phyloP scores from a whole-genome alignment of 2,888 invertebrate species.

The Amiota minor region DNA sequence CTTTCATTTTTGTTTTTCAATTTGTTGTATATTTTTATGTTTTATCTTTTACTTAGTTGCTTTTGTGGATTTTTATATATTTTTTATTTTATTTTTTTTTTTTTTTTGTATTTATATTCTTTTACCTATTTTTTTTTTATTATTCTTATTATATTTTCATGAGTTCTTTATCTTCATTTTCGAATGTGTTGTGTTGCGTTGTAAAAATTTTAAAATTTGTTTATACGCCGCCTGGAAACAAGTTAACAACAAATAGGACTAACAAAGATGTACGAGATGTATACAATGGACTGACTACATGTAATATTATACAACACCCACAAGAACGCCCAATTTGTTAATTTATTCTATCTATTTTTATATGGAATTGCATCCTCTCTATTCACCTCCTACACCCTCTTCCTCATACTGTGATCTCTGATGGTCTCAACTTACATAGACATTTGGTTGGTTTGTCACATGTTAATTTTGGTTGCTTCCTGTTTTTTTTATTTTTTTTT shows the following conservation, averaged over 20 bases:
- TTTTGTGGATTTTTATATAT: not conserved
- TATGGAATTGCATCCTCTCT: no score
- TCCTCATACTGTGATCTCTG: no score
- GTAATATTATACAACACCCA: no score
- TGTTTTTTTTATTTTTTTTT: constrained; percentile 18
- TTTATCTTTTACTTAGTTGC: constrained; percentile 4
- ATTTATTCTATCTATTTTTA: no score
- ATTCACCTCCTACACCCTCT: no score
- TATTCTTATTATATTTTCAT: not conserved
- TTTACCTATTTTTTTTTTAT: constrained; percentile 29
- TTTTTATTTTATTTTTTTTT: not conserved
- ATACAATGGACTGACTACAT: not conserved
- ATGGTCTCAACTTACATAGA: no score
- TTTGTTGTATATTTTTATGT: constrained; percentile 23
- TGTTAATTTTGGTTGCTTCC: not conserved
- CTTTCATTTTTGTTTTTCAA: constrained; percentile 36
- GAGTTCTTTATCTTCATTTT: constrained; percentile 17
- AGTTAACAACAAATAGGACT: constrained; percentile 3
- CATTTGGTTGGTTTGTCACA: constrained; percentile 31
- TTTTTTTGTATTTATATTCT: constrained; percentile 39
- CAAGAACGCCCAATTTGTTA: no score
- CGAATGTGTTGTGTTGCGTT: constrained; percentile 1
- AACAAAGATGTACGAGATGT: not conserved
- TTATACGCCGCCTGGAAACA: constrained; percentile 1
- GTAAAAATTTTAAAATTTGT: constrained; percentile 28